Conservation (phyloP, 2,113 vertebrate species). For the Alexandromys fortis region DNA sequence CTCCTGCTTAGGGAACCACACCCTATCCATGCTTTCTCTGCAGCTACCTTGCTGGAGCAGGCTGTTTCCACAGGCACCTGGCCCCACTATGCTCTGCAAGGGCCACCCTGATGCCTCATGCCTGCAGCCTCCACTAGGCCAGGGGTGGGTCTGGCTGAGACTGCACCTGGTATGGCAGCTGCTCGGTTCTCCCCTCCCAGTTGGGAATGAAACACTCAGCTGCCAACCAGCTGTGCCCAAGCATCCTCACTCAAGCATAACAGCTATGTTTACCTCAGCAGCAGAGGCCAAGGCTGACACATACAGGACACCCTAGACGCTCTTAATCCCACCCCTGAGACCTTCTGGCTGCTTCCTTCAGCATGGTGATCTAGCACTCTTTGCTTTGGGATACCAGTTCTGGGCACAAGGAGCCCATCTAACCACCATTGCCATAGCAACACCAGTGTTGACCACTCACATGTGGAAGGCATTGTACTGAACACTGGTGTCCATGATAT, state of each 20-base stretch:
- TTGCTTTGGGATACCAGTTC: not conserved
- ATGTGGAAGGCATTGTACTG: not conserved
- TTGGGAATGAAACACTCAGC: not conserved
- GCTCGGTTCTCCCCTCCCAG: not conserved
- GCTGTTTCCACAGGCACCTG: accelerated
- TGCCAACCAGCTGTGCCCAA: not conserved
- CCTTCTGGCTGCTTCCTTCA: not conserved
- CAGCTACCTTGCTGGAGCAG: not conserved
- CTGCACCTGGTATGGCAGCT: not conserved
- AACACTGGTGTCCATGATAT: not conserved
- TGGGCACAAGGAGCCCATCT: not conserved
- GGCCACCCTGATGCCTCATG: accelerated
- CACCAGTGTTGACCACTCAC: not conserved
- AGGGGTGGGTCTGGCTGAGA: not conserved
- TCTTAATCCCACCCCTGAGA: not conserved
- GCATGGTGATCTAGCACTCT: not conserved
- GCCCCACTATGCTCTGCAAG: accelerated
- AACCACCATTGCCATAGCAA: accelerated
- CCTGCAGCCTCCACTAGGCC: not conserved
- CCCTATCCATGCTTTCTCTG: accelerated
- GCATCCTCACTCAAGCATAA: not conserved
- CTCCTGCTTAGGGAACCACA: not conserved
- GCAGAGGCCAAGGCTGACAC: too few species aligned
- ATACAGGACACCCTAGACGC: not conserved
- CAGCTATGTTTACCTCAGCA: not conserved